Conservation (phyloP, 2,888 invertebrate genomes). For the Cantharis nigra region DNA sequence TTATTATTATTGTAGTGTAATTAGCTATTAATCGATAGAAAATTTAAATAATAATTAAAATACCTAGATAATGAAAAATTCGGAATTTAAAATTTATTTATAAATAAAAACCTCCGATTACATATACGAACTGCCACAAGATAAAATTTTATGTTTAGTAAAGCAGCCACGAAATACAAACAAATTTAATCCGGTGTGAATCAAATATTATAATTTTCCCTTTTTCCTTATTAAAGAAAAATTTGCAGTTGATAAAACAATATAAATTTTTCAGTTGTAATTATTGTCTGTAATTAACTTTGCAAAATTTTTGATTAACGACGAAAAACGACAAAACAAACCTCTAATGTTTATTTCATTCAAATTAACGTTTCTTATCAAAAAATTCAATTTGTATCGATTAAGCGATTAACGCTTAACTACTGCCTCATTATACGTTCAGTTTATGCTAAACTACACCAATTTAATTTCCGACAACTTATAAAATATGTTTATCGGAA, state of each 20-base stretch:
- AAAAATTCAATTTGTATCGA: not conserved
- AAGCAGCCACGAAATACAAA: not conserved
- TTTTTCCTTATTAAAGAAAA: not conserved
- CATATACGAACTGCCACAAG: not conserved
- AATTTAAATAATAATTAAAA: not conserved
- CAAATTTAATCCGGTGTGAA: not conserved
- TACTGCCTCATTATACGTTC: not conserved
- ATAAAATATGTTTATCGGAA: not conserved
- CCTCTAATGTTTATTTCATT: not conserved
- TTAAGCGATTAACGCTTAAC: not conserved
- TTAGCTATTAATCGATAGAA: not conserved
- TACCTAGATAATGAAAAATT: not conserved
- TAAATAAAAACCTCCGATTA: not conserved
- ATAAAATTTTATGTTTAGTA: not conserved
- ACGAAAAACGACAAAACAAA: not conserved
- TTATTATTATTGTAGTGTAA: not conserved
- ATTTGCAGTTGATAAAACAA: not conserved
- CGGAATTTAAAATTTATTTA: not conserved
- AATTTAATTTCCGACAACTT: not conserved
- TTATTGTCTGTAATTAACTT: not conserved
- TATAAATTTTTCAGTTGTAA: not conserved
- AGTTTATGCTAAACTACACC: not conserved
- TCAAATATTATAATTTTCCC: not conserved
- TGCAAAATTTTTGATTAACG: not conserved
- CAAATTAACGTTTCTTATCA: not conserved